A percentile compares a stretch with the other conserved stretches of the same genome.
These are phyloP conservation scores for Magallana ariakensis DNA, from an alignment of 1,140 invertebrate species.

Conservation along the genomic window DNA sequence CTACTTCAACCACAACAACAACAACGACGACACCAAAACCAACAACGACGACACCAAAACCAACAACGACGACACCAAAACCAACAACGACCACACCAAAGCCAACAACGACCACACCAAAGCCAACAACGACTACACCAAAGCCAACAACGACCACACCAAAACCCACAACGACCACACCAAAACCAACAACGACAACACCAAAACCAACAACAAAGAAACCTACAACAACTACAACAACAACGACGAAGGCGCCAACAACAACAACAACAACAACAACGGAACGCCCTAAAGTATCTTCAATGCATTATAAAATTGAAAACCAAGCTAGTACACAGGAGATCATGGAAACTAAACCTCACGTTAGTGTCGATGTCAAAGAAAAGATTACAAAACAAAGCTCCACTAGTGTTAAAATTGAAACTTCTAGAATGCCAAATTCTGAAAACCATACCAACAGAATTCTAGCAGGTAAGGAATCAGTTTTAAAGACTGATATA, in stretches of 20 bases:
- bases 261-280: background rate
- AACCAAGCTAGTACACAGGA: background rate
- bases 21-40: background rate
- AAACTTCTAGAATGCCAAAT: background rate
- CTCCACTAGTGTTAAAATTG: background rate
- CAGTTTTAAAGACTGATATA: constrained; percentile 21
- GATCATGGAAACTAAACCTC: background rate
- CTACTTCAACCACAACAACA: background rate
- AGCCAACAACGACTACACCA: background rate
- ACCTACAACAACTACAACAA: background rate
- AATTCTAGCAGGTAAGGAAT: constrained; percentile 11
- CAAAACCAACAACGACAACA: background rate
- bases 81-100: background rate
- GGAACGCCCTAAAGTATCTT: background rate
- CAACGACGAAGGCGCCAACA: too few relatives aligned
- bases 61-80: background rate
- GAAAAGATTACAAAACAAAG: background rate
- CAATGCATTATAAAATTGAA: background rate
- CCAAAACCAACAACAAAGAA: background rate
- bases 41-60: background rate
- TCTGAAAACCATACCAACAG: background rate
- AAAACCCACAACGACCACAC: background rate
- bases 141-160: background rate
- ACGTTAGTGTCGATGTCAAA: background rate
- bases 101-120: background rate